Percentiles rank a stretch among this genome's conserved stretches.
Conservation (phyloP, 37 sponge, comb jelly and placozoan species). For the Oopsacas minuta region DNA sequence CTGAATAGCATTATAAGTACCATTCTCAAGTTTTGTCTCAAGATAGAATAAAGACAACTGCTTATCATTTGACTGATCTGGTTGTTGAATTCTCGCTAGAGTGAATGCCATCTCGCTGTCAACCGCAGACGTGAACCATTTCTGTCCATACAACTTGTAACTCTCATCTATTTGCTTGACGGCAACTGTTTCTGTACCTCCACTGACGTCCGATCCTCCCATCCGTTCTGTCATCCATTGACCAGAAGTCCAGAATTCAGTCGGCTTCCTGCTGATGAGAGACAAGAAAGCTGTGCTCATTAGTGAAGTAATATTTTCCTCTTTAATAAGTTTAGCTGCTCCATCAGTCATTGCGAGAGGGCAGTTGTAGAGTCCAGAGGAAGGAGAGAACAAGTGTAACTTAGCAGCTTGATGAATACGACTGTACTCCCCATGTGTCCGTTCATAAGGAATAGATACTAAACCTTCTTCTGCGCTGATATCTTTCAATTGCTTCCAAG, state of each 20-base stretch:
- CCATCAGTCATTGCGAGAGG: constrained; percentile 99
- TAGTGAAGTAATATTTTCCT: neutral
- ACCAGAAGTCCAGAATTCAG: constrained; percentile 86
- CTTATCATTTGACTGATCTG: neutral
- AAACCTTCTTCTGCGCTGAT: constrained; percentile 80
- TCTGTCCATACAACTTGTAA: constrained; percentile 65
- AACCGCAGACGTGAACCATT: constrained; percentile 93
- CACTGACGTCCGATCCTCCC: constrained; percentile 95
- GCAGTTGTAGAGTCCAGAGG: constrained; percentile 88
- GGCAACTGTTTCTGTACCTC: constrained; percentile 65
- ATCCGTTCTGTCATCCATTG: constrained; percentile 97
- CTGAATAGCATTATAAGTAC: constrained; percentile 34
- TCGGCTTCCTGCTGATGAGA: constrained; percentile 47
- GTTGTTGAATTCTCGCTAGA: constrained; percentile 45
- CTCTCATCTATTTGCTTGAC: constrained; percentile 27
- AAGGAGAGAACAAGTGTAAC: constrained; percentile 56
- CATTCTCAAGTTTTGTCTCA: constrained; percentile 34
- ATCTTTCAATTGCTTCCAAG: constrained; percentile 61
- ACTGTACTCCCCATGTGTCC: constrained; percentile 48
- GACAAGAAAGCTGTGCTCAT: constrained; percentile 23
- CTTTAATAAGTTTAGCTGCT: constrained; percentile 70
- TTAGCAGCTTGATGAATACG: constrained; percentile 63
- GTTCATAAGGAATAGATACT: constrained; percentile 58
- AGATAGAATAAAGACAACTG: constrained; percentile 68
- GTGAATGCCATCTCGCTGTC: constrained; percentile 81